Evolutionary conservation across 2,113 vertebrate genomes (phyloP).

Genomic region (mouse (Mus musculus)): DNA sequence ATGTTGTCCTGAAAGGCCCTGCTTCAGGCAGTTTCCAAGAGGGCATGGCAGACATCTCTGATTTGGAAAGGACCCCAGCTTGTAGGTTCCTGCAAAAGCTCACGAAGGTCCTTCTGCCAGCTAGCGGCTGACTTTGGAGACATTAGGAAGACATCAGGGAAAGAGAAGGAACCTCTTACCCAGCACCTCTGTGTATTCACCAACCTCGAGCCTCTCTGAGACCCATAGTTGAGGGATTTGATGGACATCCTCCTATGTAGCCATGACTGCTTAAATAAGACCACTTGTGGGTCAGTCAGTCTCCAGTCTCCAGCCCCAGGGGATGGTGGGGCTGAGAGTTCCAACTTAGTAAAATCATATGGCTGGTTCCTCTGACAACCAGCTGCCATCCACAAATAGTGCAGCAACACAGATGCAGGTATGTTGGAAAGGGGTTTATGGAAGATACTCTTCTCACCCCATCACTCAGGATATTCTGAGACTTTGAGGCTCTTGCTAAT

Average conservation of each 20-base stretch:
- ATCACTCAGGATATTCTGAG: background rate
- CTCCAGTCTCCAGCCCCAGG: background rate
- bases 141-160: background rate
- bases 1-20: constrained; percentile 72
- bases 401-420: background rate
- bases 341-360: background rate
- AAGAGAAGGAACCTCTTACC: background rate
- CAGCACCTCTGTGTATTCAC: background rate
- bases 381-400: too few species aligned
- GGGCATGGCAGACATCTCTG: constrained; percentile 53
- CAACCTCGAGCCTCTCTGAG: background rate
- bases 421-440: background rate
- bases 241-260: background rate
- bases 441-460: background rate
- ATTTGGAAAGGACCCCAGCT: constrained; percentile 60
- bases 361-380: background rate
- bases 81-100: background rate
- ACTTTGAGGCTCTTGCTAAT: background rate
- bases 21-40: constrained; percentile 78
- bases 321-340: background rate
- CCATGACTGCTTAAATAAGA: background rate
- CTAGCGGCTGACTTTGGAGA: background rate
- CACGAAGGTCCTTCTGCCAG: background rate
- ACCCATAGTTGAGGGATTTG: background rate
- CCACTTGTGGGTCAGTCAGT: background rate